Base-by-base conservation (phyloP, 1,140 invertebrate species). In the Prorops nasuta region DNA sequence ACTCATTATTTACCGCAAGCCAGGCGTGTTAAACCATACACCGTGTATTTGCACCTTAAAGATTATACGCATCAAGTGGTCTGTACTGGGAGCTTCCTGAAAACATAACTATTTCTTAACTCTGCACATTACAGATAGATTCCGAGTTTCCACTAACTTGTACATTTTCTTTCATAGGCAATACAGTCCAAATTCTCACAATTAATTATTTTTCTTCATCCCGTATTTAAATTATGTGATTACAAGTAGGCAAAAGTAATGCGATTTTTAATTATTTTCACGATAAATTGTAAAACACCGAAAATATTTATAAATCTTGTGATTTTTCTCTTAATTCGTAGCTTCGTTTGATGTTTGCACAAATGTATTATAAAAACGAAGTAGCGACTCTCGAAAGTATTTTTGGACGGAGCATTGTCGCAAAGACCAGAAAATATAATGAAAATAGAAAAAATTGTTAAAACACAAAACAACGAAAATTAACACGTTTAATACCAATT, bases 1-100 rank as follows among this genome's bases (percentile, higher is more conserved):
- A n/a, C n/a, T n/a, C n/a, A n/a, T n/a, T n/a, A n/a, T n/a, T n/a
- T n/a, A n/a, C n/a, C n/a, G n/a, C n/a, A n/a, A n/a, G n/a, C n/a
- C n/a, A n/a, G n/a, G n/a, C n/a, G n/a, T 50, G 49, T 60, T 49
- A 50, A 60, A 47, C 24, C 43, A 53, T 61, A n/a, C n/a, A n/a
- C 40, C 49, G 34, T 20, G 43, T 46, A 32, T 21, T 32, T 50
- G 54, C 42, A 31, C 14, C 10, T 22, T 14, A 22, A 21, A 21
- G 38, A 12, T 40, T 40, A 12, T 22, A n/a, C 22, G 16, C 8
- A 17, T 15, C 38, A 28, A 32, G 31, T 10, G 22, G 19, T 12
- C 45, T 22, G 22, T n/a, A n/a, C 22, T 39, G 22, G 49, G 48
- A 51, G 19, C 39, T 32, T 38, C 32, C 32, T 40, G 12, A 14